These are phyloP conservation scores for Ypsolopha sequella DNA, from an alignment of 2,888 invertebrate genomes.

Conservation along the genomic window DNA sequence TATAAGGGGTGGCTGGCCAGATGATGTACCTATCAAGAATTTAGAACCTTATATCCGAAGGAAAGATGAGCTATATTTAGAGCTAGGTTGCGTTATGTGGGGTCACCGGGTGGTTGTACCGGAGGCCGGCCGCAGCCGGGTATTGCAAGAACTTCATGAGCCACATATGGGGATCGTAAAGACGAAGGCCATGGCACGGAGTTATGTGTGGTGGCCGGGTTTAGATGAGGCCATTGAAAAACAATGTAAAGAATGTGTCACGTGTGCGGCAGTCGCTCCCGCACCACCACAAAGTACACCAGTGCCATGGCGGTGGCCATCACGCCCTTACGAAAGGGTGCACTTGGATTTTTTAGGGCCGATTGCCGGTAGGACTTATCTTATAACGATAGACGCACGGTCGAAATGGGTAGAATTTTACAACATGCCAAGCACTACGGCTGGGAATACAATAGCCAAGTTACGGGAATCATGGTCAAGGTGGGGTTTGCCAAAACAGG, in stretches of 20 bases:
- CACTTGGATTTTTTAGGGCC: neutral
- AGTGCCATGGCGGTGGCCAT: neutral
- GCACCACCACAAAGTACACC: neutral
- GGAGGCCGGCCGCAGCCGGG: neutral
- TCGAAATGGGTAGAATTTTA: slow-evolving; percentile 1
- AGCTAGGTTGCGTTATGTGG: neutral
- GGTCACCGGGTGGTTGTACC: too few relatives aligned
- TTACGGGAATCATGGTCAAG: neutral
- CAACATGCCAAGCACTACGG: neutral
- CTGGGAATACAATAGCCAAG: neutral
- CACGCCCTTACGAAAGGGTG: neutral
- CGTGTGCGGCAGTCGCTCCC: neutral
- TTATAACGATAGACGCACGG: neutral
- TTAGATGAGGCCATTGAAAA: neutral
- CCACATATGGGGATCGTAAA: neutral
- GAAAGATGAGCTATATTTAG: neutral
- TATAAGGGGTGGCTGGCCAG: neutral
- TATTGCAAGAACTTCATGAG: neutral
- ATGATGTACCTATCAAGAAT: neutral
- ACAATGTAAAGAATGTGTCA: neutral
- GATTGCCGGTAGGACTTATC: neutral
- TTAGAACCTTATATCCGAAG: neutral
- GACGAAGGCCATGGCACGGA: too few relatives aligned
- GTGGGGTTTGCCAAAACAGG: neutral
- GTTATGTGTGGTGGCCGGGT: too few relatives aligned